Percentiles rank a stretch among this genome's conserved stretches.
phyloP scores from a whole-genome alignment of 2,797 vertebrate genomes.

The Xyrichtys novacula region DNA sequence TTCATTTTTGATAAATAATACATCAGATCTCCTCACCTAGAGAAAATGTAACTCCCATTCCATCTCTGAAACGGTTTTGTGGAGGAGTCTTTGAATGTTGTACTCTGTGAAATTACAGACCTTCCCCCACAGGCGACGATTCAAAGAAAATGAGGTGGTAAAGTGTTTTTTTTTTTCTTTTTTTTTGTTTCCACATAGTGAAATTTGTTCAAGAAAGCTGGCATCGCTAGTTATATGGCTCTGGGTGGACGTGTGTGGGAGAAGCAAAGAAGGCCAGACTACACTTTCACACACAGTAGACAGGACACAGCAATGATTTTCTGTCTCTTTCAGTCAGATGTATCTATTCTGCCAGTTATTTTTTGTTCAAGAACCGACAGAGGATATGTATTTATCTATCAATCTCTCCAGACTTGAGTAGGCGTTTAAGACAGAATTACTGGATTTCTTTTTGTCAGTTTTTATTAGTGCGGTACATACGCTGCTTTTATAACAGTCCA shows the following conservation, averaged over 20 bases:
- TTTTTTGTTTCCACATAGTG: constrained; percentile 36
- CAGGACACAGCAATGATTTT: constrained; percentile 26
- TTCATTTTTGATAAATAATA: constrained; percentile 71
- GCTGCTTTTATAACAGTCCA: background rate
- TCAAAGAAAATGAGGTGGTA: constrained; percentile 9
- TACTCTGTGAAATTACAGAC: constrained; percentile 52
- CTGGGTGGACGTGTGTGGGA: constrained; percentile 9
- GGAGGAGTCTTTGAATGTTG: constrained; percentile 56
- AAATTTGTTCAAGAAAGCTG: constrained; percentile 35
- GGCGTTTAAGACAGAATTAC: background rate
- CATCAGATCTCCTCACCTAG: constrained; percentile 63
- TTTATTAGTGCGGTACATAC: background rate
- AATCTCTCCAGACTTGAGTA: background rate
- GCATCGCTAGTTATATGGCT: constrained; percentile 8
- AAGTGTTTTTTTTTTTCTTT: too few relatives aligned
- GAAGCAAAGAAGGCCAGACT: background rate
- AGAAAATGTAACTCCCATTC: constrained; percentile 59
- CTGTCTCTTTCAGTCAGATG: background rate
- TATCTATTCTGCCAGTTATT: background rate
- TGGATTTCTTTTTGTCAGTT: background rate
- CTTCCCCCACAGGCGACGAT: constrained; percentile 19
- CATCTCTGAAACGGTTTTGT: constrained; percentile 52
- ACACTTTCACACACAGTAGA: background rate
- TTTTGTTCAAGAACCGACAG: background rate
- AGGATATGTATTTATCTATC: background rate